Evolutionary conservation across 2,888 invertebrate genomes (phyloP).

Genomic region (Pogonocherus hispidulus): DNA sequence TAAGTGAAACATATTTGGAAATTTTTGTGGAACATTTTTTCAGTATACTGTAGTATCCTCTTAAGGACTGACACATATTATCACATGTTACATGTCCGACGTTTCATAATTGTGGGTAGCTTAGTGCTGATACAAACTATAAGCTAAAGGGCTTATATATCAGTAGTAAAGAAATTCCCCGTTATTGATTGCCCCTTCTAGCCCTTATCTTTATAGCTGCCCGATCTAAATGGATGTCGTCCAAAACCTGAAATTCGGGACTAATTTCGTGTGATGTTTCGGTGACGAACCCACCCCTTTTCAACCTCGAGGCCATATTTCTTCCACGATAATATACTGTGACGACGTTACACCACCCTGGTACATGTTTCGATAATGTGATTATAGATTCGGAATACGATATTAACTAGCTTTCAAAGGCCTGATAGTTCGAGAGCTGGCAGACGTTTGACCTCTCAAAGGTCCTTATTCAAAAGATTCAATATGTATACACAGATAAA

Average conservation of each 20-base stretch:
- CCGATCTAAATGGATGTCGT: conserved; percentile 6
- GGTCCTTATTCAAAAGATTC: too few species aligned
- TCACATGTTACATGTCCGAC: too few species aligned
- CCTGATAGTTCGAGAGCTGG: neutral
- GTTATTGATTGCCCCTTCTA: conserved; percentile 2
- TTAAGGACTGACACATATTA: too few species aligned
- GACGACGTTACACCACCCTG: conserved; percentile 4
- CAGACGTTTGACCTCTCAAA: too few species aligned
- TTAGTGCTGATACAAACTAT: neutral
- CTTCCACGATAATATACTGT: neutral
- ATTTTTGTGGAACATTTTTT: too few species aligned
- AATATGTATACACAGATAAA: too few species aligned
- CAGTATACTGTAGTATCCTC: too few species aligned
- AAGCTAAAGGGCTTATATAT: conserved; percentile 1
- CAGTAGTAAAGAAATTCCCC: conserved; percentile 1
- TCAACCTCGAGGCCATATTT: conserved; percentile 2
- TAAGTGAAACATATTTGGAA: too few species aligned
- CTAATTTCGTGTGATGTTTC: conserved; percentile 6
- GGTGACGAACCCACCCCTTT: conserved; percentile 2
- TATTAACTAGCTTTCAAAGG: neutral
- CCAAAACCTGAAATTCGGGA: neutral
- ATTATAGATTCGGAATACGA: neutral
- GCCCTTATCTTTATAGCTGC: conserved; percentile 5
- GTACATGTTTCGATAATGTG: conserved; percentile 2
- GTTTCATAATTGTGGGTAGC: neutral